Conservation (phyloP, 2,797 vertebrate genomes). For the Podargus strigoides region DNA sequence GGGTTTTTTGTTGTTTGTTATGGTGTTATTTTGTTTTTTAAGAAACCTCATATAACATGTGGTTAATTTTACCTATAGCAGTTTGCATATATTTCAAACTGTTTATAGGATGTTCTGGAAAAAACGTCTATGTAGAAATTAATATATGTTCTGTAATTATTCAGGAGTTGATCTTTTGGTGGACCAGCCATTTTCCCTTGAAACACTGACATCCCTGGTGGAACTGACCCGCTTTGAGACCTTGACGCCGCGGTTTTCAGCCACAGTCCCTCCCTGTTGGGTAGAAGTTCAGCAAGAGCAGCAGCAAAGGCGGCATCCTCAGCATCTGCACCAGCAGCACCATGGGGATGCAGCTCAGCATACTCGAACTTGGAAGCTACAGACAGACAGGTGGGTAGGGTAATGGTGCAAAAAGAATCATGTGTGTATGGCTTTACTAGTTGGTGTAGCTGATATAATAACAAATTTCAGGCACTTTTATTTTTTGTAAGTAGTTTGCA, state of each 20-base stretch:
- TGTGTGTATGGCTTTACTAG: neutral
- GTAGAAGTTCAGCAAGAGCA: constrained; percentile 98
- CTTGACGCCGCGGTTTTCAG: constrained; percentile 93
- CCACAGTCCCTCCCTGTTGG: constrained; percentile 97
- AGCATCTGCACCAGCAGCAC: constrained; percentile 97
- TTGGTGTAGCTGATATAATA: neutral
- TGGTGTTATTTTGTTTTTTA: neutral
- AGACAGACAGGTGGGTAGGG: constrained; percentile 84
- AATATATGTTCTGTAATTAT: neutral
- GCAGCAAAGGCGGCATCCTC: constrained; percentile 94
- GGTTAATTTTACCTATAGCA: neutral
- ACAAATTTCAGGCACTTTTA: neutral
- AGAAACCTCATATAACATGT: neutral
- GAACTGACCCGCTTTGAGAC: constrained; percentile 98
- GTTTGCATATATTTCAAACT: neutral
- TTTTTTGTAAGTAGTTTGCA: neutral
- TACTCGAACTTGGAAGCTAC: constrained; percentile 97
- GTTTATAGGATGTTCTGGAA: neutral
- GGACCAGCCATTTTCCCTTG: constrained; percentile 89
- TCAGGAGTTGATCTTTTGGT: constrained; percentile 94
- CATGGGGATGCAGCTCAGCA: constrained; percentile 98
- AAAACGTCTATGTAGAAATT: neutral
- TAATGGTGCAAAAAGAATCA: rapidly evolving
- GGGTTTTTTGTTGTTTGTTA: neutral
- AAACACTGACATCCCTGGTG: constrained; percentile 92